Conservation (phyloP, 2,888 invertebrate species). For the Scotopteryx bipunctaria region DNA sequence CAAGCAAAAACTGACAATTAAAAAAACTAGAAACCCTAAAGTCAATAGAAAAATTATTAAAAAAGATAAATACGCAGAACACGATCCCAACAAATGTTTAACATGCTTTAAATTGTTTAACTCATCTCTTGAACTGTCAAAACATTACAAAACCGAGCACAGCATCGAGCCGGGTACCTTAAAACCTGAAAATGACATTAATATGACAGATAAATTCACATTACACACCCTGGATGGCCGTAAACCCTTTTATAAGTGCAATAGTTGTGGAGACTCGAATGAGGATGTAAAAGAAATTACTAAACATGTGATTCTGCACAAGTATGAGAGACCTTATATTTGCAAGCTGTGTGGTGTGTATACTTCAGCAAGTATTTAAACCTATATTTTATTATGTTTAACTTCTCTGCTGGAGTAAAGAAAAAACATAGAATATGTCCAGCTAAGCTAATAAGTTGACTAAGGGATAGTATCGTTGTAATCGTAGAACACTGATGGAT, state of each 20-base stretch:
- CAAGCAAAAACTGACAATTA: not conserved
- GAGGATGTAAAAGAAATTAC: conserved; percentile 46
- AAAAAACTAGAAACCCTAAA: conserved; percentile 13
- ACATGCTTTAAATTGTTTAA: conserved; percentile 48
- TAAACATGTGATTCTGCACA: conserved; percentile 53
- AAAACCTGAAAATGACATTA: conserved; percentile 8
- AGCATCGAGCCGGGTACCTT: conserved; percentile 2
- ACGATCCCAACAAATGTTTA: conserved; percentile 46
- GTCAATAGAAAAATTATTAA: conserved; percentile 11
- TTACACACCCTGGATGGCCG: conserved; percentile 28
- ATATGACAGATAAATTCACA: conserved; percentile 33
- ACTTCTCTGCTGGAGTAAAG: too few relatives aligned
- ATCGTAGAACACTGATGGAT: too few relatives aligned
- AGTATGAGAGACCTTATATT: conserved; percentile 54
- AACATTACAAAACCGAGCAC: conserved; percentile 50
- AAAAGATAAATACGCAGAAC: conserved; percentile 23
- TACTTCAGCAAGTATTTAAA: too few relatives aligned
- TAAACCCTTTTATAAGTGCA: conserved; percentile 51
- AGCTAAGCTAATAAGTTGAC: too few relatives aligned
- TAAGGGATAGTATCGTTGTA: too few relatives aligned
- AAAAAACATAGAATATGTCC: too few relatives aligned
- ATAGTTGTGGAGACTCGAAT: conserved; percentile 51
- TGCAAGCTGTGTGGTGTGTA: conserved; percentile 78
- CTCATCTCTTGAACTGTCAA: conserved; percentile 44
- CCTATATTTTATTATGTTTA: too few relatives aligned